phyloP scores from a whole-genome alignment of 2,113 vertebrate species.

The Zapornia atra region DNA sequence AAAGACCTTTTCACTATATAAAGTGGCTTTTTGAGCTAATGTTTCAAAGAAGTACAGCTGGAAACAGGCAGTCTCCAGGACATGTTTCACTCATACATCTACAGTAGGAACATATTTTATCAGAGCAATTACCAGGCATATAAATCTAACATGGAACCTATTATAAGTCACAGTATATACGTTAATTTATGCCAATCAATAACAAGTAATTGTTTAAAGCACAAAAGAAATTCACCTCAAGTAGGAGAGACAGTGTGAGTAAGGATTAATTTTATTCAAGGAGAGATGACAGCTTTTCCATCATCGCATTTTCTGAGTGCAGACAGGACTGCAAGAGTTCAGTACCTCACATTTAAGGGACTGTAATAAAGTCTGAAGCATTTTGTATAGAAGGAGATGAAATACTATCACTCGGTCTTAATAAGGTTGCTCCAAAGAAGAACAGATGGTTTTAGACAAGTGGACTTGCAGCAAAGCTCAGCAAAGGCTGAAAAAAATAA shows the following conservation, averaged over 20 bases:
- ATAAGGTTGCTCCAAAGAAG: conserved; percentile 39
- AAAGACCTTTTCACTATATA: not conserved
- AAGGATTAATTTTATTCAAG: not conserved
- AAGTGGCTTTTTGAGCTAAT: not conserved
- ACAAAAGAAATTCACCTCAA: not conserved
- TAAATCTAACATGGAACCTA: not conserved
- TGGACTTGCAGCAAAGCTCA: conserved; percentile 7
- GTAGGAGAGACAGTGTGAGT: not conserved
- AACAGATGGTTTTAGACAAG: conserved; percentile 51
- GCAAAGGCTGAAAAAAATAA: conserved; percentile 1
- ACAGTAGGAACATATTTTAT: conserved; percentile 33
- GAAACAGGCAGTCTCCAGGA: conserved; percentile 17
- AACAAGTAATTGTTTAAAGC: not conserved
- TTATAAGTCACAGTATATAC: not conserved
- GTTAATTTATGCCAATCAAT: conserved; percentile 21
- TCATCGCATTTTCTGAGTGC: not conserved
- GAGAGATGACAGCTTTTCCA: not conserved
- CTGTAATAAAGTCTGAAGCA: not conserved
- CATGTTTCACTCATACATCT: conserved; percentile 9
- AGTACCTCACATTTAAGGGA: not conserved
- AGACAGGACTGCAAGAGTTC: not conserved
- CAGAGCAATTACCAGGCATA: conserved; percentile 15
- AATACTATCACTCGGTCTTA: conserved; percentile 40
- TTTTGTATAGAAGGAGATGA: conserved; percentile 11
- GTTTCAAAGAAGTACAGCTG: conserved; percentile 19